Percentiles rank a stretch among this genome's conserved stretches.
Conservation (phyloP, 1,140 invertebrate species). For the Sycophila sp. region DNA sequence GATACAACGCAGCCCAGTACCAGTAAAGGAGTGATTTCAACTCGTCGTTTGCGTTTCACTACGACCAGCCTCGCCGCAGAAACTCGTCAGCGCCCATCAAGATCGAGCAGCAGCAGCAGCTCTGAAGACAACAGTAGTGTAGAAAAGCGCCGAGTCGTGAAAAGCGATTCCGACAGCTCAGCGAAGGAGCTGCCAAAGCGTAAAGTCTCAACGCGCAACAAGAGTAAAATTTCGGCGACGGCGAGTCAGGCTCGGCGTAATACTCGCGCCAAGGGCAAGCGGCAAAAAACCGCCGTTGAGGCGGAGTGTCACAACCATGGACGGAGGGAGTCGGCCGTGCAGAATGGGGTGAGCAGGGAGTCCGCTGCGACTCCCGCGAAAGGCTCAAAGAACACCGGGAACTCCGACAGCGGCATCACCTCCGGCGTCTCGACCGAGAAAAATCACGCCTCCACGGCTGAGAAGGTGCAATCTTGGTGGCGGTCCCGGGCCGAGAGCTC, state of each 20-base stretch:
- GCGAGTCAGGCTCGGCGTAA: neutral
- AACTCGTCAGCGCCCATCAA: conserved; percentile 44
- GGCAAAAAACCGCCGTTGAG: conserved; percentile 34
- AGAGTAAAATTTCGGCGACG: conserved; percentile 36
- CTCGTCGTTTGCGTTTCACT: conserved; percentile 48
- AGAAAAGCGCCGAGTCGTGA: conserved; percentile 42
- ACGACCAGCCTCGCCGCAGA: conserved; percentile 27
- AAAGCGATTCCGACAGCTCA: conserved; percentile 48
- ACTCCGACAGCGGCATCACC: conserved; percentile 58
- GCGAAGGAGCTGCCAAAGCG: conserved; percentile 32
- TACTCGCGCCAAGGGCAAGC: conserved; percentile 40
- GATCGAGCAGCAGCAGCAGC: conserved; percentile 47
- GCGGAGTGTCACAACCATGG: neutral
- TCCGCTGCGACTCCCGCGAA: conserved; percentile 44
- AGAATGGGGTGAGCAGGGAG: neutral
- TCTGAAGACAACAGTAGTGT: conserved; percentile 37
- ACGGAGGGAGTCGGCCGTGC: neutral
- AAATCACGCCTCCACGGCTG: conserved; percentile 34
- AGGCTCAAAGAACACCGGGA: conserved; percentile 40
- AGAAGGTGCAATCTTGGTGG: conserved; percentile 23
- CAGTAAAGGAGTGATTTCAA: conserved; percentile 57
- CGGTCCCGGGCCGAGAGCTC: conserved; percentile 45
- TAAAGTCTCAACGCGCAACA: conserved; percentile 45
- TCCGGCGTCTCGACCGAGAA: conserved; percentile 57
- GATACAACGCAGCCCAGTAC: conserved; percentile 62